A percentile compares a stretch with the other conserved stretches of the same genome.
phyloP scores from a whole-genome alignment of 2,888 invertebrate genomes.

The Caenorhabditis panamensis region DNA sequence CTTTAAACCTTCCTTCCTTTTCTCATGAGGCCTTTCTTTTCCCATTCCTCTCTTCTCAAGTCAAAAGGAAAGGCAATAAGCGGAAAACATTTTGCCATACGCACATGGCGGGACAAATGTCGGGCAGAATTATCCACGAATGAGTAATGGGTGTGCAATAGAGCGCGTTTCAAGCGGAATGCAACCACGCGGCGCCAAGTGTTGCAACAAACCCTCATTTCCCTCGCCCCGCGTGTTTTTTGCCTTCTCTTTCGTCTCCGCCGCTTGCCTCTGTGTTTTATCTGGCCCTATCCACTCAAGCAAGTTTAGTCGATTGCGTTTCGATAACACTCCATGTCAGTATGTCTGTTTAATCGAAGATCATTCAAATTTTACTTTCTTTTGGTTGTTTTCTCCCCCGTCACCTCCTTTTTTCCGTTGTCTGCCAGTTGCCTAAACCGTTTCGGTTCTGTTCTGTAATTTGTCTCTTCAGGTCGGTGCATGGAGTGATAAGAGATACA shows the following conservation, averaged over 20 bases:
- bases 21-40: neutral
- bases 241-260: slow-evolving; percentile 5
- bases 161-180: slow-evolving; percentile 29
- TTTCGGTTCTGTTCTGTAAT: slow-evolving; percentile 15
- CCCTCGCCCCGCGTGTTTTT: slow-evolving; percentile 40
- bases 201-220: slow-evolving; percentile 50
- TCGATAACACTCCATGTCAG: slow-evolving; percentile 25
- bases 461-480: slow-evolving; percentile 49
- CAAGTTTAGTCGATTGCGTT: slow-evolving; percentile 44
- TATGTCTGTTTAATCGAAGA: slow-evolving; percentile 28
- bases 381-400: neutral
- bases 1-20: slow-evolving; percentile 5
- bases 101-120: slow-evolving; percentile 7
- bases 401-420: too few species aligned
- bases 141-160: slow-evolving; percentile 28
- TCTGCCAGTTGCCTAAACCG: neutral
- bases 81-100: slow-evolving; percentile 1
- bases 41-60: slow-evolving; percentile 4
- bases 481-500: slow-evolving; percentile 38
- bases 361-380: slow-evolving; percentile 19
- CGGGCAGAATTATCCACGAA: slow-evolving; percentile 8
- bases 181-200: neutral
- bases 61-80: slow-evolving; percentile 7
- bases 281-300: slow-evolving; percentile 24
- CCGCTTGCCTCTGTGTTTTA: neutral